Evolutionary conservation across 2,797 vertebrate species (phyloP).

Genomic region (Choloepus didactylus): DNA sequence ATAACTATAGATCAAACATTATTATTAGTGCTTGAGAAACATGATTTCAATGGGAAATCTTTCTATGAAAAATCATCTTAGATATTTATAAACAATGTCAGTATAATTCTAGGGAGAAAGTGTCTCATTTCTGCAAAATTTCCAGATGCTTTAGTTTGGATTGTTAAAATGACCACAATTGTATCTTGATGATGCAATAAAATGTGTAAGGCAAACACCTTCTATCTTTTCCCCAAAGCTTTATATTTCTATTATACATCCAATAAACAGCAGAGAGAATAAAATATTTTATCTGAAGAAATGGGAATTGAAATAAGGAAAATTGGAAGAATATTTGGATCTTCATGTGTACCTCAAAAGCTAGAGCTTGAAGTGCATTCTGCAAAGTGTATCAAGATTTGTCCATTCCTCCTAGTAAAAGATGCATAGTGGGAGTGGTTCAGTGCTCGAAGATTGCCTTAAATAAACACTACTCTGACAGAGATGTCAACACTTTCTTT

Average conservation of each 20-base stretch:
- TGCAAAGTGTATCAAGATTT: neutral
- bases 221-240: neutral
- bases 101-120: neutral
- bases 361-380: neutral
- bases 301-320: neutral
- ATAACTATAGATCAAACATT: accelerated
- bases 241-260: neutral
- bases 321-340: accelerated
- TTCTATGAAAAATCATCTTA: no score
- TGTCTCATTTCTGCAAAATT: neutral
- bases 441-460: neutral
- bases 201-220: neutral
- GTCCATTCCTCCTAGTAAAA: neutral
- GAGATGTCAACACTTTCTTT: accelerated
- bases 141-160: neutral
- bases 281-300: neutral
- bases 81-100: neutral
- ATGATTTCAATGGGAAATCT: neutral
- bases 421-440: accelerated
- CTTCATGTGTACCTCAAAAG: accelerated
- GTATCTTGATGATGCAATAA: neutral
- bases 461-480: accelerated
- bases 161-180: neutral
- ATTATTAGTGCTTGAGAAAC: neutral
- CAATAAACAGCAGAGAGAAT: neutral